Evolutionary conservation across 2,113 vertebrate species (phyloP).

Genomic region (Trochalopteron elliotii): DNA sequence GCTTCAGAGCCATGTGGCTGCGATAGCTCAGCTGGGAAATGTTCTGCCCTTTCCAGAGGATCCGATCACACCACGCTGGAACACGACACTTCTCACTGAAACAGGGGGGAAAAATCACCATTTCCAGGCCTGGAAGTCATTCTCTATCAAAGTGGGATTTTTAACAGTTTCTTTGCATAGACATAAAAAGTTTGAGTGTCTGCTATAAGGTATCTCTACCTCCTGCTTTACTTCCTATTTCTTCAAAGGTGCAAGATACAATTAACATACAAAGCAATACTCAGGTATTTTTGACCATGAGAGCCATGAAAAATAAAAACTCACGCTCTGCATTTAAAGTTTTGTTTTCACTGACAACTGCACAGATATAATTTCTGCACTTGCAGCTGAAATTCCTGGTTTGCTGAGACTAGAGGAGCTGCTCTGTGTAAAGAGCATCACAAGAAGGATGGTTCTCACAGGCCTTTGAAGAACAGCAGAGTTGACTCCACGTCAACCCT

Average conservation of each 20-base stretch:
- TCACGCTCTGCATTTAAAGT: not conserved
- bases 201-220: not conserved
- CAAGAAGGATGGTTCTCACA: rapidly evolving
- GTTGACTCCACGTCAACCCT: not conserved
- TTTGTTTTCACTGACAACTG: not conserved
- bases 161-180: not conserved
- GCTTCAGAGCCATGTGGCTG: constrained; percentile 92
- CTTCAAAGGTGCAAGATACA: not conserved
- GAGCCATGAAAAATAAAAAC: not conserved
- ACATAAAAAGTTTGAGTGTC: not conserved
- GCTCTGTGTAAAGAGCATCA: not conserved
- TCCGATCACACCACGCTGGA: constrained; percentile 95
- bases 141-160: not conserved
- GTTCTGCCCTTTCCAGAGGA: constrained; percentile 91
- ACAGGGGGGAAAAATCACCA: not conserved
- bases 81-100: constrained; percentile 91
- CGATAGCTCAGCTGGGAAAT: constrained; percentile 85
- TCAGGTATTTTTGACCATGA: not conserved
- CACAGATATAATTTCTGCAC: not conserved
- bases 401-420: not conserved
- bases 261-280: not conserved
- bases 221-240: not conserved
- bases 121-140: not conserved
- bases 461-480: not conserved
- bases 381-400: not conserved